Conservation (phyloP, 2,888 invertebrate species). For the Branchellion lobata region DNA sequence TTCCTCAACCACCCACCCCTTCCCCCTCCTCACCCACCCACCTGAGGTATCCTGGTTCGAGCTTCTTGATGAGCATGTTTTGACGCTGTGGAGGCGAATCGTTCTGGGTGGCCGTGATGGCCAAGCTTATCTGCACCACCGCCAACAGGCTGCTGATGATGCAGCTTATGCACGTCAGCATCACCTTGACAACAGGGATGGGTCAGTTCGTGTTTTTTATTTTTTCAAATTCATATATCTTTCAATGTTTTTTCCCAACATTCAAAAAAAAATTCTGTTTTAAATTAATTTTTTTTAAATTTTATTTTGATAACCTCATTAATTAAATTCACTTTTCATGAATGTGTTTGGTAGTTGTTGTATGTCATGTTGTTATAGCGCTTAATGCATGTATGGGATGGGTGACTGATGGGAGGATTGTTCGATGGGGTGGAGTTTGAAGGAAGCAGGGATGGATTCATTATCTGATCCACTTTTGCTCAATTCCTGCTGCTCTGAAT, state of each 20-base stretch:
- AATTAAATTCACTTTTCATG: too few species aligned
- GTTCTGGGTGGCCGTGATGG: constrained; percentile 25
- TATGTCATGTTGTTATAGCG: too few species aligned
- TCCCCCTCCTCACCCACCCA: background rate
- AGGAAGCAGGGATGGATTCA: too few species aligned
- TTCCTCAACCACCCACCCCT: background rate
- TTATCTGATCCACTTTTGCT: too few species aligned
- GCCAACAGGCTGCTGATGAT: constrained; percentile 4
- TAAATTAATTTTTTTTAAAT: too few species aligned
- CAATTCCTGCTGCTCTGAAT: too few species aligned
- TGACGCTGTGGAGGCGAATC: background rate
- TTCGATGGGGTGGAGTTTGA: too few species aligned
- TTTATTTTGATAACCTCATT: too few species aligned
- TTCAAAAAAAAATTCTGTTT: background rate
- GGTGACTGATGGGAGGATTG: too few species aligned
- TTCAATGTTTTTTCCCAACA: background rate
- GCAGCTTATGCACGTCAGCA: constrained; percentile 25
- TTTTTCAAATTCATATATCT: too few species aligned
- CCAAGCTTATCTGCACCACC: constrained; percentile 22
- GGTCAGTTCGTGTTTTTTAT: background rate
- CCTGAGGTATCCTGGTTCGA: constrained; percentile 13
- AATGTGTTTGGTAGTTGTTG: too few species aligned
- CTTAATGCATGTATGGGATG: too few species aligned
- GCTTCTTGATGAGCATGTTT: background rate
- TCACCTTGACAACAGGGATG: background rate